Conservation (phyloP, 35 echinoderm and acorn worm genomes). For the Holothuria glaberrima region DNA sequence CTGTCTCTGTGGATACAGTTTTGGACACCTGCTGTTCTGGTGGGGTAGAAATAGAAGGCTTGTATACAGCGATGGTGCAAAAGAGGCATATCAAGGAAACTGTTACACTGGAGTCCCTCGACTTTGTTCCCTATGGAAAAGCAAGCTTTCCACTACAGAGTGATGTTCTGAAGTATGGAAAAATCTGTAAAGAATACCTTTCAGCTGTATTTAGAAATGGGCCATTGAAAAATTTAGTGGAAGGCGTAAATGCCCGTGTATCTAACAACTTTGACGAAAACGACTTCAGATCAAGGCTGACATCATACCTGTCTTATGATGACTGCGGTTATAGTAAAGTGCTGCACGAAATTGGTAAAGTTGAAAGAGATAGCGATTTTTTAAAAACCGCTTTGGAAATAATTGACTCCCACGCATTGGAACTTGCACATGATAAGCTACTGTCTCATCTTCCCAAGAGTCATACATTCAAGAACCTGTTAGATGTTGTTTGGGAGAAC, state of each 20-base stretch:
- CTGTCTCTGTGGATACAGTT: constrained; percentile 8
- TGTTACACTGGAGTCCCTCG: constrained; percentile 55
- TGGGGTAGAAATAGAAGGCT: constrained; percentile 69
- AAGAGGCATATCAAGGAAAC: constrained; percentile 49
- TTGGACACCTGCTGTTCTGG: constrained; percentile 60
- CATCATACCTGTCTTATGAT: no score
- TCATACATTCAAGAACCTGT: constrained; percentile 56
- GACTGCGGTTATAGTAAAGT: constrained; percentile 49
- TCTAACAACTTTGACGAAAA: no score
- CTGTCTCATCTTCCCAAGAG: constrained; percentile 53
- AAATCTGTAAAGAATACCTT: no score
- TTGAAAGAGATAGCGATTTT: constrained; percentile 36
- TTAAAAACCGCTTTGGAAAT: neutral
- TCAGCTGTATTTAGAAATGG: no score
- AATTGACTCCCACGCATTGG: neutral
- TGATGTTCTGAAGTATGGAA: no score
- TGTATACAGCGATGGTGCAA: constrained; percentile 68
- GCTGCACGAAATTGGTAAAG: constrained; percentile 37
- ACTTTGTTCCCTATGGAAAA: constrained; percentile 54
- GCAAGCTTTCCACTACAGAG: neutral
- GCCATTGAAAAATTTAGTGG: no score
- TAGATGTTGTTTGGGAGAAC: constrained; percentile 14
- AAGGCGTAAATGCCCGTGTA: no score
- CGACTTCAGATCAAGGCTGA: no score
- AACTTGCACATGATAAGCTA: constrained; percentile 56